Conservation (phyloP, 2,113 vertebrate species). For the Phylloscopus trochiloides region DNA sequence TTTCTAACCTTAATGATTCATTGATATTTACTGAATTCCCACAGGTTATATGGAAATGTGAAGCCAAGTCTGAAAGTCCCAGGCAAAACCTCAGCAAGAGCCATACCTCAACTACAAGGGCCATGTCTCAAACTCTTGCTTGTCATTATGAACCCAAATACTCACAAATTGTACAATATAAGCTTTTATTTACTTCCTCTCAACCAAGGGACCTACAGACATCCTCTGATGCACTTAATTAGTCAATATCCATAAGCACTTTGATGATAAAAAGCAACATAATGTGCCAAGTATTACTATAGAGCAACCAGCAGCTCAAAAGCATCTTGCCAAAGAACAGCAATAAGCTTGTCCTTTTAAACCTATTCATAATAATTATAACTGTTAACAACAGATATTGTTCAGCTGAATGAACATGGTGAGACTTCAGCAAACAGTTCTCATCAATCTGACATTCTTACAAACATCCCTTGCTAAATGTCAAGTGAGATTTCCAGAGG, state of each 20-base stretch:
- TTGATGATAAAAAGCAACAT: neutral
- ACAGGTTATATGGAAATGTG: rapidly evolving
- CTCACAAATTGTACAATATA: neutral
- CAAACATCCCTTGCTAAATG: constrained; percentile 72
- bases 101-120: neutral
- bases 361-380: constrained; percentile 65
- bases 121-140: neutral
- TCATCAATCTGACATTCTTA: constrained; percentile 76
- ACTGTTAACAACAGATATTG: constrained; percentile 58
- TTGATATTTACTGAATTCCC: neutral
- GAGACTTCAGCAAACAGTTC: constrained; percentile 63
- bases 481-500: constrained; percentile 71
- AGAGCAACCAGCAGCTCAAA: constrained; percentile 14
- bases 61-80: neutral
- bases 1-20: neutral
- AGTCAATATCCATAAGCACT: neutral
- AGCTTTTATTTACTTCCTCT: neutral
- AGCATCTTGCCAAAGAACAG: constrained; percentile 23
- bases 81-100: neutral
- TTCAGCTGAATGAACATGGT: constrained; percentile 52
- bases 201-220: neutral
- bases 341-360: constrained; percentile 63
- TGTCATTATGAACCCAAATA: neutral
- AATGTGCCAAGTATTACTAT: neutral
- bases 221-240: neutral